phyloP scores from a whole-genome alignment of 2,797 vertebrate species.

The Pipistrellus pygmaeus region DNA sequence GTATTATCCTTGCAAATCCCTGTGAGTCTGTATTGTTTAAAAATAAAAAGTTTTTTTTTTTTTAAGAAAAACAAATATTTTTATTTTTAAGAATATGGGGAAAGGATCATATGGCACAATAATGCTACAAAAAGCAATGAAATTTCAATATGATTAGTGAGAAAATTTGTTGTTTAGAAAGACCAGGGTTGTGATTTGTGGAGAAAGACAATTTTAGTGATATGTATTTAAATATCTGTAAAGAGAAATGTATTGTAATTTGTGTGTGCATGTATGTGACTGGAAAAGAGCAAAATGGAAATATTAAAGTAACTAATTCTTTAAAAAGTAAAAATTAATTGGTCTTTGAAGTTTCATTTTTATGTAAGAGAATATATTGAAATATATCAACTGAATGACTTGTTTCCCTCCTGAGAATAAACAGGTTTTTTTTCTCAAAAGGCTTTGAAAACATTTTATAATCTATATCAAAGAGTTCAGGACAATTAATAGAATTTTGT shows the following conservation, averaged over 20 bases:
- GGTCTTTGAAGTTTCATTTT: conserved; percentile 28
- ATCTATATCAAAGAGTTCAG: conserved; percentile 63
- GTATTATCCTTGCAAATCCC: not conserved
- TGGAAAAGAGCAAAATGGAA: conserved; percentile 84
- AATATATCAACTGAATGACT: not conserved
- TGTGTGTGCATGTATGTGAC: not conserved
- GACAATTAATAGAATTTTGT: conserved; percentile 28
- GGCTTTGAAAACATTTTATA: conserved; percentile 47
- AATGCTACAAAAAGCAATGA: not conserved
- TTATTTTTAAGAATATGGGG: not conserved
- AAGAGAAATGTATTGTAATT: conserved; percentile 86
- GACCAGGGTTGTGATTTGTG: not conserved
- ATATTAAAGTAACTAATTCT: not conserved
- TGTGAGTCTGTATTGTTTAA: not conserved
- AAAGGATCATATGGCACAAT: not conserved
- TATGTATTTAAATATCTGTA: conserved; percentile 79
- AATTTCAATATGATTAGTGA: conserved; percentile 3
- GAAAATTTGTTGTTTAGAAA: not conserved
- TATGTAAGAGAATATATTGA: conserved; percentile 24
- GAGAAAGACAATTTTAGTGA: not conserved
- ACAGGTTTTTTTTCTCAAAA: conserved; percentile 56
- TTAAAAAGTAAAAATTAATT: conserved; percentile 48
- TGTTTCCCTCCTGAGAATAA: conserved; percentile 41
- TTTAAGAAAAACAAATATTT: not conserved
- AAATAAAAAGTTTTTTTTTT: not conserved